A percentile compares a stretch with the other conserved stretches of the same genome.
These are phyloP conservation scores for Drosophila fungiperda DNA, from an alignment of 2,888 invertebrate genomes.

Conservation along the genomic window DNA sequence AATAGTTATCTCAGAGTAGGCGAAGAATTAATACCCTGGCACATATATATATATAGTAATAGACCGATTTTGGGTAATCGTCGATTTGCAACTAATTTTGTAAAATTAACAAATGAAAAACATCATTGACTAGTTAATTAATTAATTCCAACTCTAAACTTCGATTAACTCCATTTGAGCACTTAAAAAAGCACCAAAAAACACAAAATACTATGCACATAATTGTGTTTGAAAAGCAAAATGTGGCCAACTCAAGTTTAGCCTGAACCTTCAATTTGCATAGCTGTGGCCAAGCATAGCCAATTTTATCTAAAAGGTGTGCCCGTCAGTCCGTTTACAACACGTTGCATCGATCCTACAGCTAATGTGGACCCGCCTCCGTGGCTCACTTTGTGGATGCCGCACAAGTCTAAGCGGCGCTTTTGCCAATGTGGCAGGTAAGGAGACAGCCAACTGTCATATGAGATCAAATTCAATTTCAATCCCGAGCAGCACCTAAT, in stretches of 20 bases:
- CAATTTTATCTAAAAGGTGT: conserved; percentile 68
- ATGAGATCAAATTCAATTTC: conserved; percentile 72
- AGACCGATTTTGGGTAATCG: not conserved
- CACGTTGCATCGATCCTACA: conserved; percentile 27
- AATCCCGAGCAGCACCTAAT: conserved; percentile 50
- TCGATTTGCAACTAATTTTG: not conserved
- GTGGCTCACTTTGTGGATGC: conserved; percentile 47
- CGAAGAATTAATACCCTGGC: not conserved
- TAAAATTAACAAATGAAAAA: not conserved
- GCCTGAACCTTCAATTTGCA: conserved; percentile 58
- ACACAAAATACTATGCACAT: not conserved
- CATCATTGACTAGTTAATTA: not conserved
- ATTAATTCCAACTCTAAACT: conserved; percentile 1
- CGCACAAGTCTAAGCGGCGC: conserved; percentile 69
- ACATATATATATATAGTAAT: not conserved
- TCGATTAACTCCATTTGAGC: not conserved
- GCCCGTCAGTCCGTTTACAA: conserved; percentile 54
- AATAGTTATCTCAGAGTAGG: not conserved
- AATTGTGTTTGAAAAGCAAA: conserved; percentile 8
- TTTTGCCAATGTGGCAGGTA: conserved; percentile 58
- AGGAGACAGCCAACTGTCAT: conserved; percentile 52
- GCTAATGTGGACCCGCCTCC: conserved; percentile 26
- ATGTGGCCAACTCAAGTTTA: conserved; percentile 47
- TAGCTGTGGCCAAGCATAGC: conserved; percentile 57
- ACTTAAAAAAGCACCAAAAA: not conserved